Conservation (phyloP, 2,113 vertebrate species). For the Alouatta palliata region DNA sequence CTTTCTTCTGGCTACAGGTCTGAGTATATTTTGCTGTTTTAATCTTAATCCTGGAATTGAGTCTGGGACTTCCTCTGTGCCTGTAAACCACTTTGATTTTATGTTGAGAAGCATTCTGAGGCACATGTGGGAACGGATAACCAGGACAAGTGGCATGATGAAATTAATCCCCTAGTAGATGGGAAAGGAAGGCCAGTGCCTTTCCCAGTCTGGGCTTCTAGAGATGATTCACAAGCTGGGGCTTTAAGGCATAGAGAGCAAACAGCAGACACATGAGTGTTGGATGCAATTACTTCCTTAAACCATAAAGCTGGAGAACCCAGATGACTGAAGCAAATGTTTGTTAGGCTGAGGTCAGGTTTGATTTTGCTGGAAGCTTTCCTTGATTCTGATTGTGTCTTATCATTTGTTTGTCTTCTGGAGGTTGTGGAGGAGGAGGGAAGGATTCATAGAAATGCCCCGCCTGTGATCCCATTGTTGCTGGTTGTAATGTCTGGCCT, state of each 20-base stretch:
- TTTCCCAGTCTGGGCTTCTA: conserved; percentile 41
- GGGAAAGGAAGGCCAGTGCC: conserved; percentile 38
- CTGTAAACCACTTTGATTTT: conserved; percentile 10
- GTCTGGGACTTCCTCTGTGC: background rate
- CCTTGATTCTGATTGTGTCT: conserved; percentile 3
- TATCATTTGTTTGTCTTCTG: conserved; percentile 40
- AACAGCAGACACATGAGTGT: background rate
- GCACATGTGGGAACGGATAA: conserved; percentile 24
- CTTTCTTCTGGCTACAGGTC: background rate
- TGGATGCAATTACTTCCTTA: conserved; percentile 35
- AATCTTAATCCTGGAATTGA: background rate
- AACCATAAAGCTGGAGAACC: conserved; percentile 41
- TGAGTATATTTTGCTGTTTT: conserved; percentile 12
- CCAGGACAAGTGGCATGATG: background rate
- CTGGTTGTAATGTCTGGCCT: background rate
- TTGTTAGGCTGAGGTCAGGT: conserved; percentile 50
- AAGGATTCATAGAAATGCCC: background rate
- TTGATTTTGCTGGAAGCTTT: conserved; percentile 14
- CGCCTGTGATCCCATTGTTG: background rate
- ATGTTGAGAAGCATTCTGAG: background rate
- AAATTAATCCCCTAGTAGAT: background rate
- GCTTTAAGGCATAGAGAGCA: conserved; percentile 47
- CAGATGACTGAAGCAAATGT: conserved; percentile 17
- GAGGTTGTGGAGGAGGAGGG: background rate
- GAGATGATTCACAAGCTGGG: conserved; percentile 37